Percentiles rank a stretch among this genome's conserved stretches.
These are phyloP conservation scores for Podotricha telesiphe DNA, from an alignment of 2,888 invertebrate genomes.

Conservation along the genomic window DNA sequence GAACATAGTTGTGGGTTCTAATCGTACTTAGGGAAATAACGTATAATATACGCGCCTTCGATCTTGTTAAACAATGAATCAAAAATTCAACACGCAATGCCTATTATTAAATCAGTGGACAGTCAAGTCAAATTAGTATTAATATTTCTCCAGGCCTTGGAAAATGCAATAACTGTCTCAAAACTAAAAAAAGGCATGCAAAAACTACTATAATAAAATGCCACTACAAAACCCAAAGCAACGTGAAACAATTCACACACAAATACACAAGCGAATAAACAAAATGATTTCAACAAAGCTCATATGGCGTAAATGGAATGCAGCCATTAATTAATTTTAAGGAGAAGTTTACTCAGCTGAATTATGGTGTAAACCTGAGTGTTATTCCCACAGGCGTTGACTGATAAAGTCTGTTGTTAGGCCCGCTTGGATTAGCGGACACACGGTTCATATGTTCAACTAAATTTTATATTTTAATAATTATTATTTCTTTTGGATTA, in stretches of 20 bases:
- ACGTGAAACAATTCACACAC: constrained; percentile 3
- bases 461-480: neutral
- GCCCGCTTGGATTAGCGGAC: constrained; percentile 32
- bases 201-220: neutral
- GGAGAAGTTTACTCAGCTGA: constrained; percentile 55
- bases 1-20: no score
- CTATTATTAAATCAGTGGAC: no score
- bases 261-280: no score
- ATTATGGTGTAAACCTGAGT: constrained; percentile 60
- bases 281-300: constrained; percentile 41
- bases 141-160: no score
- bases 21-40: no score
- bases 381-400: constrained; percentile 56
- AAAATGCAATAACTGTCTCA: no score
- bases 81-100: no score
- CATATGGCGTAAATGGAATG: constrained; percentile 49
- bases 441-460: constrained; percentile 21
- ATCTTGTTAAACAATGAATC: no score
- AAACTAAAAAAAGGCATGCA: no score
- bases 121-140: no score
- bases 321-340: constrained; percentile 57
- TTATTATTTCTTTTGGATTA: neutral
- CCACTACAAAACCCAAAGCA: neutral
- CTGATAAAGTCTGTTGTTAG: constrained; percentile 48
- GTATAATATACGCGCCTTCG: no score